Evolutionary conservation across 2,797 vertebrate genomes (phyloP).

Genomic region (Harpagifer antarcticus): DNA sequence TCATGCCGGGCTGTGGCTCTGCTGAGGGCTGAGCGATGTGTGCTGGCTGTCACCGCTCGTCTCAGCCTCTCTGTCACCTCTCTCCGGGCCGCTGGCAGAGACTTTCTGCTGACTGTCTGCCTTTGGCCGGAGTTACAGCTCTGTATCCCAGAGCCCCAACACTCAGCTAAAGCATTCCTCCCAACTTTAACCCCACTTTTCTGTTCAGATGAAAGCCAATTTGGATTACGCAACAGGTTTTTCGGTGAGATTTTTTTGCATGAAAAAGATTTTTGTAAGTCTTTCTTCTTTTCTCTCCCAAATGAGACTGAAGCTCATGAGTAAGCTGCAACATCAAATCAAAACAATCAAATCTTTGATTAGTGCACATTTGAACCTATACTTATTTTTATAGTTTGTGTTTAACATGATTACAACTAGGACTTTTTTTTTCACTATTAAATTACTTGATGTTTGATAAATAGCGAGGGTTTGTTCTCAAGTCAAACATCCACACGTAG

Average conservation of each 20-base stretch:
- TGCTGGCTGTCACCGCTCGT: slow-evolving; percentile 68
- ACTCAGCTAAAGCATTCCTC: slow-evolving; percentile 9
- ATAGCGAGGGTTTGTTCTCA: neutral
- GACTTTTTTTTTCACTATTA: neutral
- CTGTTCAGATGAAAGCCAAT: neutral
- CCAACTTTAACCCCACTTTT: slow-evolving; percentile 12
- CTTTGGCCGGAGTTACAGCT: slow-evolving; percentile 52
- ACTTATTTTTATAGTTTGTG: neutral
- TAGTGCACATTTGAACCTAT: neutral
- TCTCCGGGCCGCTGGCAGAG: slow-evolving; percentile 63
- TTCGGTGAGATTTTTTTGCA: neutral
- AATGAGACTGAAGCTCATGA: no score
- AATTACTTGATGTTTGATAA: no score
- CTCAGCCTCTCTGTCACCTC: slow-evolving; percentile 70
- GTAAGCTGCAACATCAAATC: neutral
- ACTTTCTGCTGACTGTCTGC: slow-evolving; percentile 72
- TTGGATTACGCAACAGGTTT: slow-evolving; percentile 1
- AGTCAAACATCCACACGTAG: neutral
- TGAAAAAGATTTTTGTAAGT: neutral
- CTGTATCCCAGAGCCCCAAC: slow-evolving; percentile 29
- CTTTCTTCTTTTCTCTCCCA: neutral
- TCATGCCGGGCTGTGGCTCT: slow-evolving; percentile 51
- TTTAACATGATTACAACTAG: neutral
- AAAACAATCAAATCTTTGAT: neutral
- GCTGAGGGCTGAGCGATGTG: slow-evolving; percentile 58